phyloP scores from a whole-genome alignment of 2,797 vertebrate species.

The Siniperca scherzeri region DNA sequence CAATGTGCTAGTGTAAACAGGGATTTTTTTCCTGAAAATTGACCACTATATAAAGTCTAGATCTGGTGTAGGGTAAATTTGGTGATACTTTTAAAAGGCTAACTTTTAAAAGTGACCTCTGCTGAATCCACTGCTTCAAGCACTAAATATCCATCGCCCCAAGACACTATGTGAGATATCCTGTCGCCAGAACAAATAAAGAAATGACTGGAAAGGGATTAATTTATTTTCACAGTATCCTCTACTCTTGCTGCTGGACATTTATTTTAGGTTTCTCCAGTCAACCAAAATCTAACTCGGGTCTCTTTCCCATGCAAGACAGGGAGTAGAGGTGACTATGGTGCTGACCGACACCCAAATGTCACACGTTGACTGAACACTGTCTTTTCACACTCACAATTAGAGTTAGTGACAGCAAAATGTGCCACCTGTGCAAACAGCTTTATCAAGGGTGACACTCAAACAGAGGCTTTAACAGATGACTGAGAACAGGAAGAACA shows the following conservation, averaged over 20 bases:
- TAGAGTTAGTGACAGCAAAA: slow-evolving; percentile 64
- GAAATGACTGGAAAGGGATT: not conserved
- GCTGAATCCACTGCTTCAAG: not conserved
- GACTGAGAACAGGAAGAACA: slow-evolving; percentile 72
- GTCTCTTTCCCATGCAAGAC: slow-evolving; percentile 17
- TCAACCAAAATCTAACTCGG: slow-evolving; percentile 22
- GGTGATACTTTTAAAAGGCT: not conserved
- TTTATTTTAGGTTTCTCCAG: slow-evolving; percentile 13
- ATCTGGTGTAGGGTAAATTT: not conserved
- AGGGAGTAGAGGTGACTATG: slow-evolving; percentile 25
- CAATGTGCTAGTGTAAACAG: not conserved
- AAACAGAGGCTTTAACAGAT: slow-evolving; percentile 65
- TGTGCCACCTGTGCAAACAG: slow-evolving; percentile 76
- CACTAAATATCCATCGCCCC: slow-evolving; percentile 6
- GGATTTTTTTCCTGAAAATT: not conserved
- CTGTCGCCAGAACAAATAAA: slow-evolving; percentile 15
- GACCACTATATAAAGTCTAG: not conserved
- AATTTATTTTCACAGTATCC: not conserved
- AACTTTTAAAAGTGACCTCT: not conserved
- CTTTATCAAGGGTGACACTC: slow-evolving; percentile 70
- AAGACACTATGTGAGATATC: slow-evolving; percentile 10
- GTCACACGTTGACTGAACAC: slow-evolving; percentile 55
- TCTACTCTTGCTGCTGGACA: slow-evolving; percentile 3
- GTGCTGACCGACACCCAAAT: slow-evolving; percentile 51
- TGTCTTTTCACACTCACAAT: slow-evolving; percentile 65